Evolutionary conservation across 1,140 invertebrate species (phyloP).

Genomic region (Musca domestica): DNA sequence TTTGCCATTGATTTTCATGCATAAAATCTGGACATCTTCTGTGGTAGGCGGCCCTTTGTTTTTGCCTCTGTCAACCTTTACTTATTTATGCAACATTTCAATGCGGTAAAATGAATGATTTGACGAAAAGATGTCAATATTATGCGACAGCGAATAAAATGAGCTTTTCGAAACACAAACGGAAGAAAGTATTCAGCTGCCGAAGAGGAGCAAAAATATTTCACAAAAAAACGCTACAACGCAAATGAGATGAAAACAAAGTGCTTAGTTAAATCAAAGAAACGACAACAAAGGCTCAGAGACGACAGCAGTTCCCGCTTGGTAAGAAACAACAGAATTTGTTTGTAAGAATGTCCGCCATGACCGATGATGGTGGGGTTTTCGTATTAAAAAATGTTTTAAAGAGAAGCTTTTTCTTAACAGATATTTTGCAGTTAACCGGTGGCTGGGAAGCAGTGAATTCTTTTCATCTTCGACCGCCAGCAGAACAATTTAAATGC

Average conservation of each 20-base stretch:
- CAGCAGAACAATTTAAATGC: slow-evolving; percentile 22
- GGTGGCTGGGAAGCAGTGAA: background rate
- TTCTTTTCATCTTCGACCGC: slow-evolving; percentile 37
- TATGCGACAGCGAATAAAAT: slow-evolving; percentile 24
- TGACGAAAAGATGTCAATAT: slow-evolving; percentile 53
- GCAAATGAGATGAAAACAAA: slow-evolving; percentile 1
- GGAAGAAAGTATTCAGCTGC: no score
- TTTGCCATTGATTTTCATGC: slow-evolving; percentile 24
- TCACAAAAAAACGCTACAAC: slow-evolving; percentile 13
- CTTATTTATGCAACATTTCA: slow-evolving; percentile 21
- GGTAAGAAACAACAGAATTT: background rate
- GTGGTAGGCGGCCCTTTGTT: background rate
- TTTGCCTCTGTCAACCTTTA: background rate
- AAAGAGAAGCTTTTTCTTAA: no score
- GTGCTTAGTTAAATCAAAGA: background rate
- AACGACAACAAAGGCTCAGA: background rate
- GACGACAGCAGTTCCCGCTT: background rate
- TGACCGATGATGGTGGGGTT: no score
- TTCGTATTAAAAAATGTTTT: no score
- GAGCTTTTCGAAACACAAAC: background rate
- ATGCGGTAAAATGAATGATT: slow-evolving; percentile 54
- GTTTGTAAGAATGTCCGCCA: slow-evolving; percentile 3
- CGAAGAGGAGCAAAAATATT: no score
- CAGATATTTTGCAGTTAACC: slow-evolving; percentile 5
- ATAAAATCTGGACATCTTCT: background rate